These are phyloP conservation scores for Patagioenas fasciata DNA, from an alignment of 2,113 vertebrate species.

Conservation along the genomic window DNA sequence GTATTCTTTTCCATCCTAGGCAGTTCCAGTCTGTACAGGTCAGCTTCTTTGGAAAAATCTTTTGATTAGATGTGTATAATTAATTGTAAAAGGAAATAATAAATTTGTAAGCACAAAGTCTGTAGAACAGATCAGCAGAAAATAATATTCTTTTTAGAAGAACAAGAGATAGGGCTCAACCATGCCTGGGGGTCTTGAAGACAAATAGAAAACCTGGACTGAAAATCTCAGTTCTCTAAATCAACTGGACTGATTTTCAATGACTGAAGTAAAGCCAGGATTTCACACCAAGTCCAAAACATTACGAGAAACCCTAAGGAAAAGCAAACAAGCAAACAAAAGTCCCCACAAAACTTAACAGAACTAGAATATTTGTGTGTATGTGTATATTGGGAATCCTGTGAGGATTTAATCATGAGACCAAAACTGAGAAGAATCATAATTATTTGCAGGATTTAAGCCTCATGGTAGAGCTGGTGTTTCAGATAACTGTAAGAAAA, in stretches of 20 bases:
- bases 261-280: not conserved
- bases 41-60: not conserved
- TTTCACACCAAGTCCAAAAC: not conserved
- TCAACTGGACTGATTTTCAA: not conserved
- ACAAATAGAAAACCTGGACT: not conserved
- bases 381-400: not conserved
- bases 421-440: not conserved
- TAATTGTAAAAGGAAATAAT: constrained; percentile 1
- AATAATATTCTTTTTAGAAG: not conserved
- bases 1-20: not conserved
- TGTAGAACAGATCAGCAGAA: not conserved
- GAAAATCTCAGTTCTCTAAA: not conserved
- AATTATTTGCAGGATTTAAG: not conserved
- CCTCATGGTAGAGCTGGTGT: not conserved
- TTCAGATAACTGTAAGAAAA: not conserved
- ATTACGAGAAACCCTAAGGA: not conserved
- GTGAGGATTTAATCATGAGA: not conserved
- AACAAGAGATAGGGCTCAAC: not conserved
- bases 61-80: not conserved
- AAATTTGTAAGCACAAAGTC: not conserved
- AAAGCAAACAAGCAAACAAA: no score
- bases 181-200: not conserved
- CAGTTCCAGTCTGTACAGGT: not conserved
- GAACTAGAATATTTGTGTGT: not conserved
- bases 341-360: not conserved